Percentiles rank a stretch among this genome's conserved stretches.
These are phyloP conservation scores for Anolis carolinensis DNA, from an alignment of 2,113 vertebrate species.

Conservation along the genomic window DNA sequence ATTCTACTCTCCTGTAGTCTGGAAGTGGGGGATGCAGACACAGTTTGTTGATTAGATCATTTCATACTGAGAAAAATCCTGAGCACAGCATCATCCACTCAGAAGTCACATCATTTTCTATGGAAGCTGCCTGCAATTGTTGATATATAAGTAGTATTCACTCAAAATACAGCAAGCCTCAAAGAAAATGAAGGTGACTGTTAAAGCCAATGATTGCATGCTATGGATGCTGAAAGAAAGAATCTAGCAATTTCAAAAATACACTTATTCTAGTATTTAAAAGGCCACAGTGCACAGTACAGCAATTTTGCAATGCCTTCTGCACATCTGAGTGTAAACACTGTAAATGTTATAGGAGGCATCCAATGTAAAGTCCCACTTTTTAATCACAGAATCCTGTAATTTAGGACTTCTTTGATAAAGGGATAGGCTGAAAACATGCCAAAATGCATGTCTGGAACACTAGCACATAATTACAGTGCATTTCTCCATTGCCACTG, in stretches of 20 bases:
- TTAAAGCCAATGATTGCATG: neutral
- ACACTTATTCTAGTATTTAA: neutral
- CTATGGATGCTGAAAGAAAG: neutral
- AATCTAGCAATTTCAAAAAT: neutral
- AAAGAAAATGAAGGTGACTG: neutral
- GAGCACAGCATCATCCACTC: accelerated
- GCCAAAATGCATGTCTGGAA: slow-evolving; percentile 24
- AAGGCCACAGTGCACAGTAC: neutral
- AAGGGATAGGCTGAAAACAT: neutral
- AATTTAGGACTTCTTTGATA: neutral
- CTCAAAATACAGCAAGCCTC: slow-evolving; percentile 7
- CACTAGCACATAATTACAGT: neutral
- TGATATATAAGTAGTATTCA: neutral
- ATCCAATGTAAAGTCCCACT: slow-evolving; percentile 14
- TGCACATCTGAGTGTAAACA: neutral
- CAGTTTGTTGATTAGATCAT: neutral
- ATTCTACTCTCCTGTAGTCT: neutral
- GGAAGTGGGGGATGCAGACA: accelerated
- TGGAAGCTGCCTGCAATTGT: neutral
- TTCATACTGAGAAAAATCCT: accelerated
- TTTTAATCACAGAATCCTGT: neutral
- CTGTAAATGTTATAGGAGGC: neutral
- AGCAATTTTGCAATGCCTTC: neutral
- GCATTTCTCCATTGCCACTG: neutral
- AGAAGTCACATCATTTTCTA: neutral